A percentile compares a stretch with the other conserved stretches of the same genome.
phyloP scores from a whole-genome alignment of 2,888 invertebrate genomes.

The Hemaris fuciformis region DNA sequence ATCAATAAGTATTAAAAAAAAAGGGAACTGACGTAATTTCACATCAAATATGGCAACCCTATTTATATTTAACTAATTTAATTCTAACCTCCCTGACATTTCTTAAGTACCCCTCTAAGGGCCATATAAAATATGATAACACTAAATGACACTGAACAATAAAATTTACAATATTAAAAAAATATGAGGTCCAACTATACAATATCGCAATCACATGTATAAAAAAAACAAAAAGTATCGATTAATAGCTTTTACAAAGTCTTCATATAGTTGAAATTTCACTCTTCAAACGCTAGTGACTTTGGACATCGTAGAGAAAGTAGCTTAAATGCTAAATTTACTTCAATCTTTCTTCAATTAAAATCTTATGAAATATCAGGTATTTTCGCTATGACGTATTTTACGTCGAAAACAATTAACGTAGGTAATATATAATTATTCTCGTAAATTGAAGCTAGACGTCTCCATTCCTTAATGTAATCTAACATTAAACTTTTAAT shows the following conservation, averaged over 20 bases:
- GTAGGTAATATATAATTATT: not conserved
- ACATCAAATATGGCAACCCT: not conserved
- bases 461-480: constrained; percentile 2
- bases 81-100: not conserved
- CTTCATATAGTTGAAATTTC: not conserved
- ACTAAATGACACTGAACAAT: not conserved
- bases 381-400: not conserved
- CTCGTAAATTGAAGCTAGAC: not conserved
- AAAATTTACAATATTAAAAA: not conserved
- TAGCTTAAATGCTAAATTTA: not conserved
- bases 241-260: not conserved
- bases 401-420: not conserved
- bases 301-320: not conserved
- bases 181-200: constrained; percentile 6
- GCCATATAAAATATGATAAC: not conserved
- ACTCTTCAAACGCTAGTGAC: not conserved
- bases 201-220: not conserved
- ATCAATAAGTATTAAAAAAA: not conserved
- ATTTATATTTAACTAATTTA: not conserved
- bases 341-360: not conserved
- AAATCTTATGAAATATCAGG: not conserved
- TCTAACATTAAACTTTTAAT: constrained; percentile 21
- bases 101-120: not conserved
- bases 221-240: not conserved
- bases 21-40: not conserved